Conservation (phyloP, 2,113 vertebrate species). For the Cyprinus carpio region DNA sequence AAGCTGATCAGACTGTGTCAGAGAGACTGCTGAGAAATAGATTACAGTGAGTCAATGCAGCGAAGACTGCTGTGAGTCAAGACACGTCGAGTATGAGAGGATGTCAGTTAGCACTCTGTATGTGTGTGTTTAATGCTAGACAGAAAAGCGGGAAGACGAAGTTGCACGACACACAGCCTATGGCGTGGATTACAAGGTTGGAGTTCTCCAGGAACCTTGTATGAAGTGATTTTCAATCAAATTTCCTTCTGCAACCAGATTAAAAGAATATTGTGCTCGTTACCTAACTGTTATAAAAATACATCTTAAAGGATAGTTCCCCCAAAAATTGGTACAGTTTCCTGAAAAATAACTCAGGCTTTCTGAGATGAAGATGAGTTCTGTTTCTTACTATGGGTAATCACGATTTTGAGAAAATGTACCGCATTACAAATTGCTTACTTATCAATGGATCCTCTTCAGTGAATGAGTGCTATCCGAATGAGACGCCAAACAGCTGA, state of each 20-base stretch:
- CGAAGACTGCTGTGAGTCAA: constrained; percentile 7
- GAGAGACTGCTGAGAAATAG: constrained; percentile 45
- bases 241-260: constrained; percentile 5
- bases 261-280: neutral
- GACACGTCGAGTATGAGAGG: constrained; percentile 31
- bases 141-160: neutral
- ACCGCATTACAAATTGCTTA: neutral
- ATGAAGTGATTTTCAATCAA: constrained; percentile 27
- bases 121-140: constrained; percentile 20
- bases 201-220: constrained; percentile 29
- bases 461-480: too few relatives aligned
- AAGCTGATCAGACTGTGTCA: constrained; percentile 43
- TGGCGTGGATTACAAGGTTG: constrained; percentile 36
- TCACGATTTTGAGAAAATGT: too few relatives aligned
- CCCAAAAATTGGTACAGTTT: too few relatives aligned
- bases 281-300: neutral
- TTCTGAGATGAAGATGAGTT: neutral
- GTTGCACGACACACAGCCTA: neutral
- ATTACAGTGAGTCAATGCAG: constrained; percentile 37
- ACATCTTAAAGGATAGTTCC: neutral
- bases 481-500: too few relatives aligned
- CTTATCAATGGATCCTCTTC: neutral
- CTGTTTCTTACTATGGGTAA: too few relatives aligned
- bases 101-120: constrained; percentile 13
- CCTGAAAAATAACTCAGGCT: neutral